Evolutionary conservation across 2,113 vertebrate species (phyloP).

Genomic region (Calcarius ornatus): DNA sequence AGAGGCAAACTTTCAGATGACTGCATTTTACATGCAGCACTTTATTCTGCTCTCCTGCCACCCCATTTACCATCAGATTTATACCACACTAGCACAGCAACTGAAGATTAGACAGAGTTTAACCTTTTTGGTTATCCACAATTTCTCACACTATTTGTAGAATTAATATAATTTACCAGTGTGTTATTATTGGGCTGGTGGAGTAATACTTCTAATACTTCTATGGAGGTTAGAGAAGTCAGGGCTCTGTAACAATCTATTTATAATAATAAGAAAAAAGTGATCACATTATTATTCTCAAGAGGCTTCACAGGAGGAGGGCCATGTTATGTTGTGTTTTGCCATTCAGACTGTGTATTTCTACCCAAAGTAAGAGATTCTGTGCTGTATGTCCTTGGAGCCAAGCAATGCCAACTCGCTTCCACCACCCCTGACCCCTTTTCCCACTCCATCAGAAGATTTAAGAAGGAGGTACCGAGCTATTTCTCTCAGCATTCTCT

Average conservation of each 20-base stretch:
- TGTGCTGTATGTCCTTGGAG: background rate
- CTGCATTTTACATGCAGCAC: background rate
- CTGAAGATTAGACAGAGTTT: conserved; percentile 25
- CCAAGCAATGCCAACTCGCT: background rate
- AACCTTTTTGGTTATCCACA: conserved; percentile 14
- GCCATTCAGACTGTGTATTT: background rate
- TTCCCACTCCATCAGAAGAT: background rate
- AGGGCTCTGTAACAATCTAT: background rate
- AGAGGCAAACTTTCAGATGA: background rate
- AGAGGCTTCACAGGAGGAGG: background rate
- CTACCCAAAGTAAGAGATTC: background rate
- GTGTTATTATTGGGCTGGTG: background rate
- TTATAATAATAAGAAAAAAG: background rate
- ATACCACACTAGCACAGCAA: background rate
- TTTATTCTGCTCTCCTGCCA: background rate
- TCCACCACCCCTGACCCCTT: background rate
- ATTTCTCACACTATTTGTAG: background rate
- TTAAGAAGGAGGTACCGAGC: background rate
- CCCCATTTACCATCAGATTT: conserved; percentile 3
- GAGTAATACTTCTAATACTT: background rate
- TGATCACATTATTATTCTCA: background rate
- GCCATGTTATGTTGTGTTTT: background rate
- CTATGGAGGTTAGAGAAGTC: background rate
- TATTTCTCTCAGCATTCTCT: background rate
- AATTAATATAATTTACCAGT: conserved; percentile 22